Percentiles rank a stretch among this genome's conserved stretches.
phyloP scores from a whole-genome alignment of 2,797 vertebrate genomes.

The Dicrostonyx torquatus region DNA sequence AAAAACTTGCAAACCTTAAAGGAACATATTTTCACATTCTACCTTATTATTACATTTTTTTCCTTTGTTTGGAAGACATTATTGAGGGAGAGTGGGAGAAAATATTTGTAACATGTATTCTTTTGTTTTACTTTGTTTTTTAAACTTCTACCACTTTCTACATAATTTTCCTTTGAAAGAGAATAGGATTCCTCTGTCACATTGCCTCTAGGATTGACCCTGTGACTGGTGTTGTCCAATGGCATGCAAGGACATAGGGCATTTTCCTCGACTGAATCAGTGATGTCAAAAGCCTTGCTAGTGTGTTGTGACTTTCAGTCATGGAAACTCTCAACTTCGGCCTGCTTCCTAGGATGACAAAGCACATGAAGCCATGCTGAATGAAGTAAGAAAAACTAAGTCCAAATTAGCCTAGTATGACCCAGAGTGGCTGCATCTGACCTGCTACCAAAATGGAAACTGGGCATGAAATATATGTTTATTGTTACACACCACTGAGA shows the following conservation, averaged over 20 bases:
- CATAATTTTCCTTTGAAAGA: neutral
- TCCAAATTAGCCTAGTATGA: neutral
- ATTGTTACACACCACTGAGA: neutral
- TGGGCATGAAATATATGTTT: neutral
- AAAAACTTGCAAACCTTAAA: conserved; percentile 3
- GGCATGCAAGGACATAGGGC: neutral
- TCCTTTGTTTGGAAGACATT: neutral
- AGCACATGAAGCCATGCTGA: neutral
- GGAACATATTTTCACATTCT: neutral
- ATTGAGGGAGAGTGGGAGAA: neutral
- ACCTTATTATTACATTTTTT: neutral
- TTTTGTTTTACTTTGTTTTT: neutral
- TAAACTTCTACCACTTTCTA: neutral
- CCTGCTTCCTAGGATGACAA: neutral
- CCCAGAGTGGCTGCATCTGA: neutral
- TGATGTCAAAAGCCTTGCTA: neutral
- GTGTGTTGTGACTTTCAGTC: neutral
- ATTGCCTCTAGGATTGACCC: neutral
- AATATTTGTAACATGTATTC: neutral
- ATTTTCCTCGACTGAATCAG: neutral
- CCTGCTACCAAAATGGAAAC: neutral
- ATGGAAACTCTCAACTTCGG: neutral
- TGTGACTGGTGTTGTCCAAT: neutral
- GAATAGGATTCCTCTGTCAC: neutral
- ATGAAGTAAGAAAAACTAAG: neutral